Base-by-base conservation (phyloP, 2,888 invertebrate genomes). In the Myopa testacea region DNA sequence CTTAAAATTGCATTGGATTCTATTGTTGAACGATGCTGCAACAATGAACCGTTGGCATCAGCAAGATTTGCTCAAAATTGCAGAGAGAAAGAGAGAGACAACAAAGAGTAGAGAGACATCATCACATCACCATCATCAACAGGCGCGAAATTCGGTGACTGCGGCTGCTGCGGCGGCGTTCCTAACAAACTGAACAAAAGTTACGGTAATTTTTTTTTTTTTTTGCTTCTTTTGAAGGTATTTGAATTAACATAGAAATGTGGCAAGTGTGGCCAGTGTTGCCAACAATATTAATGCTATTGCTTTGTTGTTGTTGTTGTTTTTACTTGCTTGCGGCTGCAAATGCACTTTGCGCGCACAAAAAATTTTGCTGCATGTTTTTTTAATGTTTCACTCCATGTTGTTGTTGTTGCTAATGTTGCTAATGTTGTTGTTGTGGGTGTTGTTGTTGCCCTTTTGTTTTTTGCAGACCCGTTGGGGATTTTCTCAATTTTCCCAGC, bases 181-280 rank as follows among this genome's bases (percentile, higher is more conserved):
- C 84, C 87, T 87, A 87, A 86, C 86, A 86, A 86, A 87, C 84
- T 82, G 82, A 85, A 85, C 86, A 86, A 87, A 87, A 87, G 87
- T 86, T 86, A 85, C 85, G 82, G 80, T 78, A 81, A 72, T 40
- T 55, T n/a, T 63, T 70, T 38, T 26, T 65, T 63, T 50, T 45
- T 78, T 69, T 69, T 63, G 6, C 38, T 73, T 76, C 68, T 69
- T 78, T 71, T 69, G 77, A 76, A 69, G 73, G n/a, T 52, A 63
- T 62, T 45, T 55, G 73, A 62, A 73, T 73, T 73, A 40, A 62
- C 62, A 73, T 73, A 67, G 52, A 67, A 67, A 75, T 68, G 75
- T 75, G 67, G 75, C 67, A 67, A 67, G 38, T 38, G 67, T 55
- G 62, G 62, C 62, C n/a, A 67, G 55, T 65, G 65, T 50, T 26